phyloP scores from a whole-genome alignment of 2,113 vertebrate species.

The Rhabdomys dilectus region DNA sequence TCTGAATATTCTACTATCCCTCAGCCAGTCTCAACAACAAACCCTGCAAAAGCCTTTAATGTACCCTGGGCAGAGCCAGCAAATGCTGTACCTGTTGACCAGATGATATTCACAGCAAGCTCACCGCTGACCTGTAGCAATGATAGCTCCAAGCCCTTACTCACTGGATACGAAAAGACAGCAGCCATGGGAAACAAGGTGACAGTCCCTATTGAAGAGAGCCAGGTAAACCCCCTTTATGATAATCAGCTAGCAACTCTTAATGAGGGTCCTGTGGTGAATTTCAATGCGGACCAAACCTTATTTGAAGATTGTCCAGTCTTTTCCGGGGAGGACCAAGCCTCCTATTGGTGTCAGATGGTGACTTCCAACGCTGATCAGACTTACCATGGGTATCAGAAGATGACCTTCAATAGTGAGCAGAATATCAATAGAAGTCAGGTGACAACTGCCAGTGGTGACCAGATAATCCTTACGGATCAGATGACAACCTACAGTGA shows the following conservation, averaged over 20 bases:
- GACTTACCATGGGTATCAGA: background rate
- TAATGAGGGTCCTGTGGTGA: background rate
- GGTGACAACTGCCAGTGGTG: too few species aligned
- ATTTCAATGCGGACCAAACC: background rate
- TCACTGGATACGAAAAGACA: background rate
- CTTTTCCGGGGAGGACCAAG: background rate
- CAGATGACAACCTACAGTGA: background rate
- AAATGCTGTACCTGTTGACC: too few species aligned
- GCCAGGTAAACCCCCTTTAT: background rate
- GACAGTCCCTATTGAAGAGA: background rate
- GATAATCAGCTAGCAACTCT: background rate
- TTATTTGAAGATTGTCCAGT: background rate
- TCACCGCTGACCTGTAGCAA: background rate
- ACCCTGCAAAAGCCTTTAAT: background rate
- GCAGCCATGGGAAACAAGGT: background rate
- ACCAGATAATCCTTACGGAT: background rate
- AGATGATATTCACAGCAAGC: too few species aligned
- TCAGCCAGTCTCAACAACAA: background rate
- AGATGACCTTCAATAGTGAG: background rate
- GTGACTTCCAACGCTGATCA: accelerated
- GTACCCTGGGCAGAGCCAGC: background rate
- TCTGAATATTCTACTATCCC: background rate
- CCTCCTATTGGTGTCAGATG: background rate
- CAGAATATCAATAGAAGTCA: background rate
- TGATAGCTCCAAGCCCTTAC: background rate